These are phyloP conservation scores for Xiphophorus birchmanni DNA, from an alignment of 2,797 vertebrate genomes.

Conservation along the genomic window DNA sequence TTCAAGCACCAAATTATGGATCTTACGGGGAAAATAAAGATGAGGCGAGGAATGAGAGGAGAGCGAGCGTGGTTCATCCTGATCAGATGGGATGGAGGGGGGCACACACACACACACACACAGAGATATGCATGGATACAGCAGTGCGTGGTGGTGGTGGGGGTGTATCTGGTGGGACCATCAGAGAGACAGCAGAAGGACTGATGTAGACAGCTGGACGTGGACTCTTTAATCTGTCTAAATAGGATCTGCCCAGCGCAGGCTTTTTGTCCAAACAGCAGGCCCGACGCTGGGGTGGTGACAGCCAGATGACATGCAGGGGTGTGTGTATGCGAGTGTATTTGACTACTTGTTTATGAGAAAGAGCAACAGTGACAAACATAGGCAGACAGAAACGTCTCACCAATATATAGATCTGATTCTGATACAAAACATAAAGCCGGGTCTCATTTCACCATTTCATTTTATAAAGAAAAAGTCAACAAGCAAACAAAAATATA, in stretches of 20 bases:
- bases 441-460: not conserved
- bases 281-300: slow-evolving; percentile 55
- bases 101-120: slow-evolving; percentile 9
- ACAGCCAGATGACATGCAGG: slow-evolving; percentile 65
- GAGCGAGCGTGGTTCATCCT: slow-evolving; percentile 24
- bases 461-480: not conserved
- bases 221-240: slow-evolving; percentile 74
- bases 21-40: slow-evolving; percentile 55
- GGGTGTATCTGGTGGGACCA: slow-evolving; percentile 51
- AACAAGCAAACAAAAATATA: not conserved
- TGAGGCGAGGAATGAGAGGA: slow-evolving; percentile 40
- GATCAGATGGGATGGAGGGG: slow-evolving; percentile 49
- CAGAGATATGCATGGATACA: slow-evolving; percentile 18
- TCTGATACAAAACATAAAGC: not conserved
- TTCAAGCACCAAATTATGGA: slow-evolving; percentile 61
- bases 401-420: not conserved
- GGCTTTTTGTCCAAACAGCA: slow-evolving; percentile 63
- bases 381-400: slow-evolving; percentile 1
- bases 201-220: slow-evolving; percentile 74
- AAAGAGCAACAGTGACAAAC: slow-evolving; percentile 3
- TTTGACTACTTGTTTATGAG: slow-evolving; percentile 6
- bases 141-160: slow-evolving; percentile 19
- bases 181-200: slow-evolving; percentile 53
- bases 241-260: slow-evolving; percentile 70
- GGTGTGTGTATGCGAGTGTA: slow-evolving; percentile 4